Percentiles rank a stretch among this genome's conserved stretches.
Evolutionary conservation across 2,888 invertebrate genomes (phyloP).

Genomic region (Ferdinandea cuprea): DNA sequence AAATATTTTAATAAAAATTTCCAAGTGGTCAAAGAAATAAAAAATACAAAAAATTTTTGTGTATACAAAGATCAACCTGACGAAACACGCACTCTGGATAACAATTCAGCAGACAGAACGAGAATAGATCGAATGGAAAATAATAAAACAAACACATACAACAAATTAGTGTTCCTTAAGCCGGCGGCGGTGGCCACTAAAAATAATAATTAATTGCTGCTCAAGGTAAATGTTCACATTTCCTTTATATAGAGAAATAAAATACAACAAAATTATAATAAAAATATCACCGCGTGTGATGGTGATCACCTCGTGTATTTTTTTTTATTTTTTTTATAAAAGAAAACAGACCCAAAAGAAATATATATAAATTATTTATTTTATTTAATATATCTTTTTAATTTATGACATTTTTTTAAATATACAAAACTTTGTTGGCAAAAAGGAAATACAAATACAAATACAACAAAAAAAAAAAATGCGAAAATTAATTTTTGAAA

Average conservation of each 20-base stretch:
- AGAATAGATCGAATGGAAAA: not conserved
- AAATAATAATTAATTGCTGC: constrained; percentile 49
- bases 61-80: constrained; percentile 11
- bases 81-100: constrained; percentile 62
- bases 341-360: constrained; percentile 2
- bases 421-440: constrained; percentile 33
- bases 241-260: constrained; percentile 23
- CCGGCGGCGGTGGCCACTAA: constrained; percentile 57
- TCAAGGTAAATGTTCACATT: constrained; percentile 60
- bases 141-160: not conserved
- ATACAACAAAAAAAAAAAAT: constrained; percentile 34
- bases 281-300: not conserved
- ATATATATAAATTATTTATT: constrained; percentile 36
- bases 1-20: constrained; percentile 24
- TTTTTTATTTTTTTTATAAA: not conserved
- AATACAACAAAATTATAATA: not conserved
- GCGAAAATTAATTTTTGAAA: constrained; percentile 57
- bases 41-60: constrained; percentile 17
- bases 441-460: too few relatives aligned
- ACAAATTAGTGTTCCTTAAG: constrained; percentile 16
- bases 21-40: constrained; percentile 12
- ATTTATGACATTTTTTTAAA: constrained; percentile 41
- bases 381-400: constrained; percentile 29
- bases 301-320: constrained; percentile 4
- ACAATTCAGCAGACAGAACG: constrained; percentile 32